A percentile compares a stretch with the other conserved stretches of the same genome.
Evolutionary conservation across 2,797 vertebrate genomes (phyloP).

Genomic region (Lates japonicus): DNA sequence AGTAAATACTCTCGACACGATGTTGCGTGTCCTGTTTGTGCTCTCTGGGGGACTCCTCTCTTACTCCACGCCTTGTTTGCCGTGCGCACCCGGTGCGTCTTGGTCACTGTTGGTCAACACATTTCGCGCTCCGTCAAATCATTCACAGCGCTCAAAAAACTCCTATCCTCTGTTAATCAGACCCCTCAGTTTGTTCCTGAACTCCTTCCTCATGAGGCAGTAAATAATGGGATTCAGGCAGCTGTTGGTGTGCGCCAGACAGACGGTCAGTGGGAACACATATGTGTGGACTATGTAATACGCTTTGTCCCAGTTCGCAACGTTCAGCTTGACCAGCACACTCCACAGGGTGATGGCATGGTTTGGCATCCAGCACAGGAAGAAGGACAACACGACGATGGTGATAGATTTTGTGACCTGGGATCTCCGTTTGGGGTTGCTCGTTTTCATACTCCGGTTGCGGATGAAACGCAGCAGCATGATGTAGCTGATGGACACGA

Average conservation of each 20-base stretch:
- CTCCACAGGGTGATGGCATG: conserved; percentile 87
- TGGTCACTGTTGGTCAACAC: background rate
- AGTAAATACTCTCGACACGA: background rate
- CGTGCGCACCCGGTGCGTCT: conserved; percentile 36
- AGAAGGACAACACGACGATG: conserved; percentile 83
- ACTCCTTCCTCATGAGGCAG: conserved; percentile 86
- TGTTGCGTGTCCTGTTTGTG: background rate
- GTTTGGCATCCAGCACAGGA: conserved; percentile 86
- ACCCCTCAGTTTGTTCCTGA: conserved; percentile 79
- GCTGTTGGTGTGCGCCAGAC: conserved; percentile 87
- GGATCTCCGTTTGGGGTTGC: conserved; percentile 78
- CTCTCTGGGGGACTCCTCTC: background rate
- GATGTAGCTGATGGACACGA: conserved; percentile 85
- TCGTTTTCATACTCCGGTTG: conserved; percentile 76
- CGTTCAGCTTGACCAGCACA: conserved; percentile 87
- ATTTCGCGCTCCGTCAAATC: background rate
- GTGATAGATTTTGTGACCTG: conserved; percentile 85
- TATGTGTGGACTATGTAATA: conserved; percentile 87
- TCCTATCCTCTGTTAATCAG: conserved; percentile 68
- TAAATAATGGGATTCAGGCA: conserved; percentile 88
- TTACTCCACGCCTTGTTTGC: background rate
- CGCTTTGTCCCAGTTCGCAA: conserved; percentile 80
- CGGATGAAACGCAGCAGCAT: conserved; percentile 82
- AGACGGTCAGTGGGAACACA: conserved; percentile 86
- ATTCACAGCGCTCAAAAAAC: background rate